Conservation (phyloP, 2,888 invertebrate genomes). For the Augochlorella aurata region DNA sequence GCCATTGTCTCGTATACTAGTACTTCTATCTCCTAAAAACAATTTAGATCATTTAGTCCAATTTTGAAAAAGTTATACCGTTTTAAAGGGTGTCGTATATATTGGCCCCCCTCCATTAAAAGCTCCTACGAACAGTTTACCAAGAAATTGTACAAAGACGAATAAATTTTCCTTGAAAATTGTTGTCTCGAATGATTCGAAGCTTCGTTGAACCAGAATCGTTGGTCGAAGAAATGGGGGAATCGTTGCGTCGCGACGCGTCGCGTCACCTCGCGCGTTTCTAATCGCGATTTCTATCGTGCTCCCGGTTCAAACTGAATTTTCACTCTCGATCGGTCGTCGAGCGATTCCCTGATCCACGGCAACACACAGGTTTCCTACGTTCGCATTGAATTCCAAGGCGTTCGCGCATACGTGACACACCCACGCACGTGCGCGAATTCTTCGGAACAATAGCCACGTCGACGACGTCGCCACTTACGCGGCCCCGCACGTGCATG, state of each 20-base stretch:
- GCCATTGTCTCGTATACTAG: no score
- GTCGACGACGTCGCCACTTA: slow-evolving; percentile 12
- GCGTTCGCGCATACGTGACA: slow-evolving; percentile 61
- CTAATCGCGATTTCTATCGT: not conserved
- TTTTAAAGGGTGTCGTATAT: no score
- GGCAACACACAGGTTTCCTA: slow-evolving; percentile 42
- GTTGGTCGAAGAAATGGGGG: no score
- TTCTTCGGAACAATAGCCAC: slow-evolving; percentile 60
- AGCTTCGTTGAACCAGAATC: no score
- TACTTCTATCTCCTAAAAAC: no score
- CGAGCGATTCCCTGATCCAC: slow-evolving; percentile 9
- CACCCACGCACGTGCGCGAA: slow-evolving; percentile 67
- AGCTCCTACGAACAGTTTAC: no score
- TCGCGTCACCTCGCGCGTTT: not conserved
- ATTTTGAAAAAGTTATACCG: no score
- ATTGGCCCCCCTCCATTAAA: no score
- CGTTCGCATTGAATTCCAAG: slow-evolving; percentile 61
- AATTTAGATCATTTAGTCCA: no score
- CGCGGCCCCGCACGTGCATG: slow-evolving; percentile 42
- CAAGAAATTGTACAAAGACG: no score
- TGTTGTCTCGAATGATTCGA: no score
- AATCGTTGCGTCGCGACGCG: not conserved
- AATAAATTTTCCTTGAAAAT: no score
- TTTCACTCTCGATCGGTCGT: slow-evolving; percentile 40
- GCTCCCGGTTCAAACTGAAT: slow-evolving; percentile 17